Base-by-base conservation (phyloP, 2,797 vertebrate species). In the Melanotaenia boesemani region DNA sequence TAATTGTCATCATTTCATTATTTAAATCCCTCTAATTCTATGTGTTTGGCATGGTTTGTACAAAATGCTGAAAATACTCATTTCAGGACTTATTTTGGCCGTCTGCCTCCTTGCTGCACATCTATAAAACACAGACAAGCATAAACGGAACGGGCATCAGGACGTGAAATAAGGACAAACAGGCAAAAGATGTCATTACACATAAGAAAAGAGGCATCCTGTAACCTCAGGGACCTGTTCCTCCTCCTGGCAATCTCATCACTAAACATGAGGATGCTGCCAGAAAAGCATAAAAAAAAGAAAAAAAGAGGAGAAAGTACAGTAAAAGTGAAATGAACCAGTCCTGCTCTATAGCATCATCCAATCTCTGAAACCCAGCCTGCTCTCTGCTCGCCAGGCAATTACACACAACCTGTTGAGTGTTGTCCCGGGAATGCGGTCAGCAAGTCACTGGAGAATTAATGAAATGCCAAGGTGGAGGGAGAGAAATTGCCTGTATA, bases 401-500 rank as follows among this genome's bases (percentile, higher is more conserved):
- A 95, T 95, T 94, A 94, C 92, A 92, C 91, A 89, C 90, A 93
- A 95, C 94, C 88, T 93, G 95, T 94, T 93, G 94, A 92, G 83
- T 93, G 94, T 94, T 93, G 94, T 95, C 89, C 86, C 85, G 28
- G 89, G 93, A 94, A 92, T 80, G 93, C 81, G 79, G 88, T 87
- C 88, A 83, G 88, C 86, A 80, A 93, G 91, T 93, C 93, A 74
- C 94, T 77, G 67, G 94, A 93, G 94, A 94, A 91, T 92, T 93
- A 94, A 95, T 94, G 92, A 94, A 95, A 95, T 92, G 90, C 92
- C 82, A 91, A 85, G 85, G 92, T 86, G 90, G 91, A 93, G 83
- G 81, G 71, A 92, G 87, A 94, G 90, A 94, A 94, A 94, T 94
- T 93, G 92, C 88, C 90, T 90, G 79, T 84, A 86, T 92, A 94